Base-by-base conservation (phyloP, 2,797 vertebrate species). In the Choloepus didactylus region DNA sequence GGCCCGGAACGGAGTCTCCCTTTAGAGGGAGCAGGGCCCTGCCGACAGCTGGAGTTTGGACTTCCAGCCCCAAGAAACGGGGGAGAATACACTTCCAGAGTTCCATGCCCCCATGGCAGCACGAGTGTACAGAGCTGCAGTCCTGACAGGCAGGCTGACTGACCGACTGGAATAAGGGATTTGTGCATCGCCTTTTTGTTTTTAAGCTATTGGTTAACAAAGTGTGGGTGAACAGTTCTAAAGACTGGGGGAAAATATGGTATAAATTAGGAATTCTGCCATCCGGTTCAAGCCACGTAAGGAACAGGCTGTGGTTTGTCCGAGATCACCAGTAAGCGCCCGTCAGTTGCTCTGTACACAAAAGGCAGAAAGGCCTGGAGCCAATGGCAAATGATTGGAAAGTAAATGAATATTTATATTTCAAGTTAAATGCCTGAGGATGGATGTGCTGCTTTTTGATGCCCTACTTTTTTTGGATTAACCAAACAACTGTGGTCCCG, bases 341-440 rank as follows among this genome's bases (percentile, higher is more conserved):
- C 87, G 18, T 5, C 54, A 79, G 35, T 3, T 51, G 25, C 49
- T 4, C 4, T 56, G 21, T 7, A 19, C 1, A 54, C 11, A 54
- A 91, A 46, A 80, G 19, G 70, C 35, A 77, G 72, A 19, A 76
- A 89, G 77, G 11, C 54, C 51, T 31, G 8, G 18, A 19, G 59
- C 44, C 44, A 62, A 62, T 8, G 31, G 31, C 35, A 94, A 92
- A 84, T 62, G 69, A 73, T 9, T 66, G 54, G 10, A 56, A 87
- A 91, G 73, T 59, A 76, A 44, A 93, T 9, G n/a, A 77, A 25
- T 84, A 91, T 49, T 44, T 64, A 56, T 23, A 88, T 77, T 85
- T 66, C 70, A 90, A 76, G 35, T 79, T 86, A 56, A 94, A 70
- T 89, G 35, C 49, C 56, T 79, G 83, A 90, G 70, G 75, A 44